These are phyloP conservation scores for Riptortus pedestris DNA, from an alignment of 1,140 invertebrate genomes.

Conservation along the genomic window DNA sequence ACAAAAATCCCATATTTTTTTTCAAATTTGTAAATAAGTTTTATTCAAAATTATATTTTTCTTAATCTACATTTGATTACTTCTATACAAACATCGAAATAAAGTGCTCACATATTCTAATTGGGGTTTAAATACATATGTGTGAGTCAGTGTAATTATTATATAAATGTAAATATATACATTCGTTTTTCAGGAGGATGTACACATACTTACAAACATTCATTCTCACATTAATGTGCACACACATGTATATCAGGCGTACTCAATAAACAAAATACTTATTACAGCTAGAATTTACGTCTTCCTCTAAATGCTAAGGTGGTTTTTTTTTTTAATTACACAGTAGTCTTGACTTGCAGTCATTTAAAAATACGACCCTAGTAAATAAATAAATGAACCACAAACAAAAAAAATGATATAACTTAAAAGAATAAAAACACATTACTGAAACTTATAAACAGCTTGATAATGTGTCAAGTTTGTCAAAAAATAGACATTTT, in stretches of 20 bases:
- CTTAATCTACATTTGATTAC: conserved; percentile 11
- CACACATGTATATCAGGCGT: conserved; percentile 7
- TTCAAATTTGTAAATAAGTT: conserved; percentile 7
- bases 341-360: no score
- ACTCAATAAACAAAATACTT: neutral
- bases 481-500: no score
- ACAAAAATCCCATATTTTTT: conserved; percentile 10
- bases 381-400: neutral
- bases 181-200: neutral
- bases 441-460: no score
- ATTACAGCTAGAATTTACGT: conserved; percentile 1
- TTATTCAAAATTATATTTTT: conserved; percentile 11
- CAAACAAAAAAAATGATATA: neutral
- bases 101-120: conserved; percentile 11
- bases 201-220: conserved; percentile 3
- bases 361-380: neutral
- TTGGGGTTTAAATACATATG: conserved; percentile 11
- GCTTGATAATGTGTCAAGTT: no score
- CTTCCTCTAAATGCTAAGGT: neutral
- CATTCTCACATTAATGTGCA: conserved; percentile 6
- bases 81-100: conserved; percentile 15
- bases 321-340: no score
- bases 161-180: conserved; percentile 10
- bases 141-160: conserved; percentile 2
- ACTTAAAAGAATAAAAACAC: neutral